Base-by-base conservation (phyloP, 1,140 invertebrate genomes). In the Drosophila mayri region DNA sequence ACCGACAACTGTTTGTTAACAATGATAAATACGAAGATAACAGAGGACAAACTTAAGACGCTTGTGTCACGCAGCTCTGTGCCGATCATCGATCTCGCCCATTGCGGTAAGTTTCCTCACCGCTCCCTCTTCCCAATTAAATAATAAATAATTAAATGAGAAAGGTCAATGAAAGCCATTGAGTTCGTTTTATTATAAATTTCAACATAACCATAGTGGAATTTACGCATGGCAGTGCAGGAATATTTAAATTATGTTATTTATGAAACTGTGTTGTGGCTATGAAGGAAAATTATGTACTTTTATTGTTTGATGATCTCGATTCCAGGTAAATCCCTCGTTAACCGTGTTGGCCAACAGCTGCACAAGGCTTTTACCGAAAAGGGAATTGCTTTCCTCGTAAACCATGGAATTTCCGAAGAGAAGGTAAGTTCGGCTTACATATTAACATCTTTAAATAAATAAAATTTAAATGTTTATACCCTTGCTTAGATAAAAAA, bases 321-420 rank as follows among this genome's bases (percentile, higher is more conserved):
- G 25, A 20, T 18, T 52, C 1, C 7, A 72, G 68, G 66, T 2
- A 72, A 94, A 90, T 95, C 95, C 59, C 94, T 95, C 63, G 94
- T 95, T 58, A 94, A 95, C 78, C 94, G 95, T 77, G 95, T 96
- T 58, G 95, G 95, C 11, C 93, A 94, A 52, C 95, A 96, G 83
- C 92, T 96, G 62, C 94, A 95, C 79, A 94, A 94, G 78, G 95
- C 95, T 9, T 93, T 96, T 37, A 94, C 94, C 55, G 94, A 95
- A 73, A 96, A 96, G 85, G 96, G 96, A 64, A 93, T 96, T 52
- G 95, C 95, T 14, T 93, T 96, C 85, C 94, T 96, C 50, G 95
- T 96, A 67, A 96, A 96, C 90, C 95, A 96, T 87, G 95, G 95
- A 63, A 95, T 96, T 78, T 94, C 95, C 49, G 95, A 95, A 70